Base-by-base conservation (phyloP, 2,113 vertebrate genomes). In the Aegotheles bennettii region DNA sequence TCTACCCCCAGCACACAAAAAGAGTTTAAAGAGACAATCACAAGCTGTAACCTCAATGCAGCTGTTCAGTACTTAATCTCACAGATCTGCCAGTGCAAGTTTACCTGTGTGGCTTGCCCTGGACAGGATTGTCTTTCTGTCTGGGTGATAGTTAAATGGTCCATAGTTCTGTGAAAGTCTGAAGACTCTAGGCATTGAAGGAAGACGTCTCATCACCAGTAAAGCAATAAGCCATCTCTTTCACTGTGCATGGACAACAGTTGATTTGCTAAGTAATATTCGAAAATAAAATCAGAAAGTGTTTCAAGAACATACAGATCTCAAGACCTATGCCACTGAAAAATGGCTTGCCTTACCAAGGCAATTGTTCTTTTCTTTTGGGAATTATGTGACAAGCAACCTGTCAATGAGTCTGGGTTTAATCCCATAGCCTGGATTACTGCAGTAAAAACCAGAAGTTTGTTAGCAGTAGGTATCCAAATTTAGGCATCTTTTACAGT, bases 1-100 rank as follows among this genome's bases (percentile, higher is more conserved):
- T 92, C 5, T 35, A 70, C 56, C 92, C 43, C 42, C 53, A 92
- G 69, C 47, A 42, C 25, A 74, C 69, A 26, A 28, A 89, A 86
- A 74, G 71, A 61, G 33, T 94, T 95, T 94, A 96, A 96, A 95
- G 75, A 96, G 77, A 81, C 29, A 95, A 95, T 67, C 59, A 68
- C 35, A 78, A 67, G 59, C 67, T 71, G 35, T 51, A 79, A 83
- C 13, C 43, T 60, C 64, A 20, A 43, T 64, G 40, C 56, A 94
- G n/a, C 31, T 68, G 65, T 82, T 84, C 38, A 16, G 70, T 43
- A 40, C 12, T 21, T 45, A 33, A 31, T 47, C 33, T 35, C 31
- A 88, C 51, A 82, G 67, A 65, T 78, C 38, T 77, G 45, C 63
- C 79, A 64, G 29, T n/a, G 20, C 11, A 59, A 42, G 38, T 2